Conservation (phyloP, 2,888 invertebrate genomes). For the Boloria selene region DNA sequence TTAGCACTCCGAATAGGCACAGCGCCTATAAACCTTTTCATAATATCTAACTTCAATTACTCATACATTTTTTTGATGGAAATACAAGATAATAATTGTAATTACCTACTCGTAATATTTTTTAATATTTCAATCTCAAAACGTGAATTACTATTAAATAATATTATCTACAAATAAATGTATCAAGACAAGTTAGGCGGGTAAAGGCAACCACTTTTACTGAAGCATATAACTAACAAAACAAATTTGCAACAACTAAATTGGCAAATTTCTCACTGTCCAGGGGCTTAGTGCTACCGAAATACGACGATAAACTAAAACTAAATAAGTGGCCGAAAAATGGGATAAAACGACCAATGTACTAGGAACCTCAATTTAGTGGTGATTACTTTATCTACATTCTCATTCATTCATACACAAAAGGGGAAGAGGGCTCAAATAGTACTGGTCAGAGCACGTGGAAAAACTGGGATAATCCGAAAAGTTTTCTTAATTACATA, state of each 20-base stretch:
- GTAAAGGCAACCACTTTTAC: slow-evolving; percentile 29
- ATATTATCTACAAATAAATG: no score
- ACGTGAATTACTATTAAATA: no score
- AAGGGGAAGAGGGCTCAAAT: slow-evolving; percentile 47
- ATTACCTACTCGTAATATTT: no score
- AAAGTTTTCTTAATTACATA: slow-evolving; percentile 79
- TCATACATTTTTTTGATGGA: no score
- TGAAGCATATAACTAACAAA: slow-evolving; percentile 53
- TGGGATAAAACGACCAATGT: slow-evolving; percentile 56
- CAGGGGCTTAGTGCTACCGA: slow-evolving; percentile 63
- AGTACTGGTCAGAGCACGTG: slow-evolving; percentile 56
- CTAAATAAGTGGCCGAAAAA: slow-evolving; percentile 78
- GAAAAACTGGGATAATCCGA: slow-evolving; percentile 78
- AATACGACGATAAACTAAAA: slow-evolving; percentile 70
- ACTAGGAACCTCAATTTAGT: slow-evolving; percentile 48
- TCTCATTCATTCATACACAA: slow-evolving; percentile 35
- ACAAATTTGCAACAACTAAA: slow-evolving; percentile 77
- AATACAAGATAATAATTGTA: no score
- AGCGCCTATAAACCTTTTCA: slow-evolving; percentile 21
- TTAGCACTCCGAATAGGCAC: slow-evolving; percentile 29
- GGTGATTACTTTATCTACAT: slow-evolving; percentile 33
- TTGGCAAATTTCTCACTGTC: slow-evolving; percentile 79
- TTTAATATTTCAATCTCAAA: no score
- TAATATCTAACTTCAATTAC: background rate
- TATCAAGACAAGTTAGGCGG: no score